Evolutionary conservation across 2,888 invertebrate genomes (phyloP), one percentile per base, ranked within the genome.

Genomic region (Entomobrya multifasciata): DNA sequence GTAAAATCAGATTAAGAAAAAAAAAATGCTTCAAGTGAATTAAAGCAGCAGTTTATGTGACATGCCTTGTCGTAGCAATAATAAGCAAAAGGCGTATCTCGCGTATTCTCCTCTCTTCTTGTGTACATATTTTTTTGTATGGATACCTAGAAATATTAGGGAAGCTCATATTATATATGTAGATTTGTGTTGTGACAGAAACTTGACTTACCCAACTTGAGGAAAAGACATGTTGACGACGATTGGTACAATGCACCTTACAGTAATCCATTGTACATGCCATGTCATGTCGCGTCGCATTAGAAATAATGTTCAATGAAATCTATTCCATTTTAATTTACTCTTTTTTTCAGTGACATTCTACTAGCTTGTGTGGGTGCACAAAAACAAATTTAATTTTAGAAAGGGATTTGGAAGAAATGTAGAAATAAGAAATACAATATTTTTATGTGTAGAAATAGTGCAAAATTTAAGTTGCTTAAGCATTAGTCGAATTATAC

Each of bases 1-100:
- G 70, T 49, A 74, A 74, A 74, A 74, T 74, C 52, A 74, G 74
- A 74, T 74, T 74, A 36, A 74, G 72, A 52, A 74, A 55, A 10
- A 70, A 47, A 10, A 47, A 47, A 22, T 65, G 25, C 44, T 25
- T 36, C 22, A 47, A 74, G 36, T 36, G 74, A 74, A 36, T 55
- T 17, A 30, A 30, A 74, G 30, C 52, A 8, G 17, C 52, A 52
- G 52, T 74, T 74, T 74, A 36, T 74, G 10, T 36, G 55, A 55
- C 36, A 27, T 30, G 5, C 55, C 74, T 74, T 74, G 55, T 36
- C 49, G 49, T 30, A 49, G 27, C 27, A 20, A 30, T n/a, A 27
- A 65, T 47, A 20, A n/a, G 4, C 17, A 10, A 11, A 11, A 20
- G n/a, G n/a, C n/a, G n/a, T n/a, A n/a, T n/a, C 20, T 20, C 2